Percentiles rank a stretch among this genome's conserved stretches.
Evolutionary conservation across 1,140 invertebrate genomes (phyloP).

Genomic region (Pteromalus puparum): DNA sequence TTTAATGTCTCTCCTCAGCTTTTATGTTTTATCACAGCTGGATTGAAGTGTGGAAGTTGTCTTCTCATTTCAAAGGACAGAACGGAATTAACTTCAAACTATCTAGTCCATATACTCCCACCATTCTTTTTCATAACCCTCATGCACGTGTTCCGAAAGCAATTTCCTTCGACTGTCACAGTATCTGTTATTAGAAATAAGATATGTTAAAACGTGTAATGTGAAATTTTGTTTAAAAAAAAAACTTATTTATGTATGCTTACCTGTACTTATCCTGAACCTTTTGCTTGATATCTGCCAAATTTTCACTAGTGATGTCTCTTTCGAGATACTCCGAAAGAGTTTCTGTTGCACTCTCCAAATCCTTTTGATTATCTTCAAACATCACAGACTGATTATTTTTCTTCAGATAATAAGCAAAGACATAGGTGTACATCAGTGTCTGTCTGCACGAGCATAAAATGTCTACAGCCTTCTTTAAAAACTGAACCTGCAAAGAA

Average conservation of each 20-base stretch:
- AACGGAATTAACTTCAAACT: slow-evolving; percentile 50
- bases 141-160: slow-evolving; percentile 96
- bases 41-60: slow-evolving; percentile 53
- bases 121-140: slow-evolving; percentile 98
- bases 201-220: not conserved
- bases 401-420: slow-evolving; percentile 98
- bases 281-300: slow-evolving; percentile 98
- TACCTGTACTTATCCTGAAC: slow-evolving; percentile 99
- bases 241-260: slow-evolving; percentile 41
- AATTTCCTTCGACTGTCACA: slow-evolving; percentile 97
- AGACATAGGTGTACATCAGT: slow-evolving; percentile 99
- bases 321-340: slow-evolving; percentile 98
- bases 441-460: slow-evolving; percentile 98
- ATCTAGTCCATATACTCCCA: slow-evolving; percentile 94
- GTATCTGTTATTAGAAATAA: slow-evolving; percentile 82
- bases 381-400: slow-evolving; percentile 99
- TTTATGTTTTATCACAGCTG: slow-evolving; percentile 72
- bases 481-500: slow-evolving; percentile 89
- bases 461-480: slow-evolving; percentile 98
- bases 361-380: slow-evolving; percentile 99
- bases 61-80: slow-evolving; percentile 20
- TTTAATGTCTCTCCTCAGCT: slow-evolving; percentile 60
- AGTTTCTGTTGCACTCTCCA: slow-evolving; percentile 97
- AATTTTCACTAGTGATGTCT: slow-evolving; percentile 98
- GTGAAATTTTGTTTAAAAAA: slow-evolving; percentile 11